Conservation (phyloP, 1,140 invertebrate species). For the Nebria ingens region DNA sequence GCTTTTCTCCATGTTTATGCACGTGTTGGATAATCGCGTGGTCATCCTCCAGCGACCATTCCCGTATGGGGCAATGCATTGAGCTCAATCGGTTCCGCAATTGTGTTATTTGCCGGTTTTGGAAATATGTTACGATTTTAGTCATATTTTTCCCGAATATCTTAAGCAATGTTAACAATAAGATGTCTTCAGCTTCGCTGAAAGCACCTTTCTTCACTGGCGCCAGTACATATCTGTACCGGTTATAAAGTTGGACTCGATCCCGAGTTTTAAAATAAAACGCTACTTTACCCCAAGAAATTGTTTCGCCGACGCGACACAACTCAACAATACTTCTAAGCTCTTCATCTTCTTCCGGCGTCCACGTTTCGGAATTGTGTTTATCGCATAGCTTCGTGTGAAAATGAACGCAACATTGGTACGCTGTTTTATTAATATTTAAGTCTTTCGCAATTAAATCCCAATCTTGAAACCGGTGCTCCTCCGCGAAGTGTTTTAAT, state of each 20-base stretch:
- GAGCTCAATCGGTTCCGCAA: constrained; percentile 41
- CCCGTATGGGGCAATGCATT: constrained; percentile 27
- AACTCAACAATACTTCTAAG: constrained; percentile 42
- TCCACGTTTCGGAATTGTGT: constrained; percentile 39
- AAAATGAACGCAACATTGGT: constrained; percentile 55
- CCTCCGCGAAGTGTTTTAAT: constrained; percentile 37
- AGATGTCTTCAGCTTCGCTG: constrained; percentile 47
- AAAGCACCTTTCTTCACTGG: constrained; percentile 46
- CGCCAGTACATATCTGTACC: constrained; percentile 33
- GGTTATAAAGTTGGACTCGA: constrained; percentile 51
- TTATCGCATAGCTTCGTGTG: constrained; percentile 38
- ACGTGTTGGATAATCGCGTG: constrained; percentile 36
- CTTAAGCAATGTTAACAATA: constrained; percentile 44
- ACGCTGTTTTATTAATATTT: constrained; percentile 45
- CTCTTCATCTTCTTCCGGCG: constrained; percentile 45
- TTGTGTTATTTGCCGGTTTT: constrained; percentile 41
- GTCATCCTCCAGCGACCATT: constrained; percentile 38
- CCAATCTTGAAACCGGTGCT: constrained; percentile 50
- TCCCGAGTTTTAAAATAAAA: constrained; percentile 46
- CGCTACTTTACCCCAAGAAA: constrained; percentile 52
- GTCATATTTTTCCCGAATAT: constrained; percentile 49
- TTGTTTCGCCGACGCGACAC: constrained; percentile 45
- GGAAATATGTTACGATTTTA: constrained; percentile 39
- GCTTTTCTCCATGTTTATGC: constrained; percentile 28
- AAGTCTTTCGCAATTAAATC: constrained; percentile 45